Base-by-base conservation (phyloP, 2,797 vertebrate genomes). In the Phrynocephalus guinanensis region DNA sequence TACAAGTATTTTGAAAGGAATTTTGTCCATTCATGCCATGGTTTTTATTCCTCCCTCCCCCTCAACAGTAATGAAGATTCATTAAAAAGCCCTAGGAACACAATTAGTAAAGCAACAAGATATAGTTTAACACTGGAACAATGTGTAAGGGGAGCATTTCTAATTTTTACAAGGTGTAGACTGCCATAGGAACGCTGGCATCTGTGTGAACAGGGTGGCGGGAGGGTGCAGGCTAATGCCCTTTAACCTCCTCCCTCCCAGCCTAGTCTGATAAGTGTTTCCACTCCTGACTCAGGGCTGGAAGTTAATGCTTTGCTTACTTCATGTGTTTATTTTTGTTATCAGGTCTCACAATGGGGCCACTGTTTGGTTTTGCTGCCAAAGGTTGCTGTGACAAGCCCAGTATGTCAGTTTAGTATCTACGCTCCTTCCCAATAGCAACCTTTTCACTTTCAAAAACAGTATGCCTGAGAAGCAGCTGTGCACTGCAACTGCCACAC, bases 321-420 rank as follows among this genome's bases (percentile, higher is more conserved):
- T 80, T 77, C 60, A 82, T 56, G 13, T 56, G n/a, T 70, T 86
- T 52, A n/a, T 24, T 78, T 68, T 63, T 73, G 9, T 78, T 83
- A 72, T 30, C 63, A 24, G 24, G 3, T 85, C 84, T 76, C 22
- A 73, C 30, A 83, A 16, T 15, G 56, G 44, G 44, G 30, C n/a
- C 78, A 44, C 10, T 80, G 20, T 80, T n/a, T 50, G 22, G 48
- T 70, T 26, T 56, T 10, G 13, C 72, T 68, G 56, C 20, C 44
- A 38, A 79, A 86, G 67, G n/a, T 28, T 38, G 48, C 18, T 71
- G 22, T 56, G n/a, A 77, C 24, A 70, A 78, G 77, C 16, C 22
- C 5, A 44, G 9, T 28, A 1, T 88, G 38, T 73, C n/a, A 33
- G 52, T 79, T 38, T 72, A 15, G 52, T 20, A 9, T 63, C 26